Evolutionary conservation across 2,888 invertebrate species (phyloP).

Genomic region (Dryobotodes eremita): DNA sequence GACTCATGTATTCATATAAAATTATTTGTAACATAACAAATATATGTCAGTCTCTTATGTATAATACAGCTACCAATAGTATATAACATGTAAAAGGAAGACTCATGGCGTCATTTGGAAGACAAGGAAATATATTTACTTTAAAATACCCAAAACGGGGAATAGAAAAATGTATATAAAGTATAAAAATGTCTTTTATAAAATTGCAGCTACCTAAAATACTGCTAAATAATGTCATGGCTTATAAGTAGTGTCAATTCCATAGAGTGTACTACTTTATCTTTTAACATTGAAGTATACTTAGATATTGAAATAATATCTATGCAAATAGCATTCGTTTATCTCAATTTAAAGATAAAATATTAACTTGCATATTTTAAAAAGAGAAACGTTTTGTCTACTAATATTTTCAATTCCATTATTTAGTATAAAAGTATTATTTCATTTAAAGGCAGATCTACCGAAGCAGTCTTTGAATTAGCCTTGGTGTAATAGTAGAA

Average conservation of each 20-base stretch:
- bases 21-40: conserved; percentile 45
- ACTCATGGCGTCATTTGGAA: conserved; percentile 55
- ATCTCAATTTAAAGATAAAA: neutral
- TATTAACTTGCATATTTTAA: neutral
- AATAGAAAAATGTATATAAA: conserved; percentile 3
- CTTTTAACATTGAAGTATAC: neutral
- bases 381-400: neutral
- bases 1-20: conserved; percentile 24
- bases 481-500: neutral
- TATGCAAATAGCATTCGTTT: neutral
- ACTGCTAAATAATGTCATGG: conserved; percentile 6
- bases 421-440: neutral
- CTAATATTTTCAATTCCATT: conserved; percentile 1
- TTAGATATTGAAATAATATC: neutral
- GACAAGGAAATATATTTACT: conserved; percentile 40
- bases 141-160: conserved; percentile 18
- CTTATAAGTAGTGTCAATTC: neutral
- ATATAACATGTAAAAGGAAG: conserved; percentile 60
- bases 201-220: conserved; percentile 17
- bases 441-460: conserved; percentile 36
- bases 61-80: conserved; percentile 64
- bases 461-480: conserved; percentile 14
- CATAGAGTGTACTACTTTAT: neutral
- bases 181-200: conserved; percentile 25
- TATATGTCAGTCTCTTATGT: conserved; percentile 70